Percentiles rank a stretch among this genome's conserved stretches.
Evolutionary conservation across 2,797 vertebrate species (phyloP).

Genomic region (Sitta carolinensis): DNA sequence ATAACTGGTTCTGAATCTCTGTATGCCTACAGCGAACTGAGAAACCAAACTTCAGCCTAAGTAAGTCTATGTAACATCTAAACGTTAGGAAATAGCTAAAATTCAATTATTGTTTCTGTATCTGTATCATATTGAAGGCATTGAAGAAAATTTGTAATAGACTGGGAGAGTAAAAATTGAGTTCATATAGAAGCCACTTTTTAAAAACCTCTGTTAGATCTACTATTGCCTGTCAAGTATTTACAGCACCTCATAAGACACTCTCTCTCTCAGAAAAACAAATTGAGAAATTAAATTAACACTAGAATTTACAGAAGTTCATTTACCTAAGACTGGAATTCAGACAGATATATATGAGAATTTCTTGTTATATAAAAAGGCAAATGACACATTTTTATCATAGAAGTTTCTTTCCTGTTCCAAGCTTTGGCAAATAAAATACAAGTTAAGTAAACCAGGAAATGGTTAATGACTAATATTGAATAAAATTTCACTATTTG

Average conservation of each 20-base stretch:
- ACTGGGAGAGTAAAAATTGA: background rate
- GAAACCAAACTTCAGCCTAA: background rate
- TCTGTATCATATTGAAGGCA: background rate
- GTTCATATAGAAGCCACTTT: background rate
- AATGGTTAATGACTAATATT: background rate
- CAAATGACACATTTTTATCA: background rate
- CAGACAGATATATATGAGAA: background rate
- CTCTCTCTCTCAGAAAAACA: background rate
- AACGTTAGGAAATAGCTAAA: background rate
- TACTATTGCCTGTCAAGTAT: background rate
- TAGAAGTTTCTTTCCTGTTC: background rate
- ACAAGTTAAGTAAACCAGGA: accelerated
- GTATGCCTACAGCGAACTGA: background rate
- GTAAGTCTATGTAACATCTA: background rate
- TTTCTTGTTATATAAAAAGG: background rate
- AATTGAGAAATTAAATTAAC: background rate
- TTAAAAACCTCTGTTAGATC: background rate
- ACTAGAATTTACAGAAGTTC: background rate
- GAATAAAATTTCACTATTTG: background rate
- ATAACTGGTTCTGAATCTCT: background rate
- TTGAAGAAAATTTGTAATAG: background rate
- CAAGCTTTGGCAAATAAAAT: background rate
- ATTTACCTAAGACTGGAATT: background rate
- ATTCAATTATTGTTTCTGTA: background rate
- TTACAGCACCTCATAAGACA: background rate